A percentile compares a stretch with the other conserved stretches of the same genome.
These are phyloP conservation scores for Grammomys dolichurus DNA, from an alignment of 2,113 vertebrate species.

Conservation along the genomic window DNA sequence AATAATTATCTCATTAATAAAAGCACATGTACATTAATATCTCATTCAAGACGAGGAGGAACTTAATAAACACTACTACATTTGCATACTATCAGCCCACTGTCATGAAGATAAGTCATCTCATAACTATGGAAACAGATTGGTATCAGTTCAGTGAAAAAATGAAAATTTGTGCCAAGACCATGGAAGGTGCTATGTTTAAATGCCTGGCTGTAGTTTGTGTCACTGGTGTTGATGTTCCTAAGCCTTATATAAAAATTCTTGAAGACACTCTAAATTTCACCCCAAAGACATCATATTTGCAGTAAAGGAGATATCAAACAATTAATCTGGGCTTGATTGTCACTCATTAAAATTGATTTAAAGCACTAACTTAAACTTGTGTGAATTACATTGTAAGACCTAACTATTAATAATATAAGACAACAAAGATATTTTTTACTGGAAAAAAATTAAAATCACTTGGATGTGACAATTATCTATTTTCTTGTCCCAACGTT, in stretches of 20 bases:
- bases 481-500: neutral
- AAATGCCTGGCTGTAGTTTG: constrained; percentile 94
- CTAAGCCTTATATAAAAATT: constrained; percentile 96
- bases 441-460: constrained; percentile 64
- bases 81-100: constrained; percentile 93
- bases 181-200: constrained; percentile 99
- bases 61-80: constrained; percentile 98
- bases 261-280: constrained; percentile 94
- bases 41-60: constrained; percentile 93
- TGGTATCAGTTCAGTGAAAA: constrained; percentile 98
- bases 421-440: constrained; percentile 73
- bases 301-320: constrained; percentile 95
- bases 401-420: constrained; percentile 68
- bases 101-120: constrained; percentile 95
- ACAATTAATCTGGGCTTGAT: constrained; percentile 86
- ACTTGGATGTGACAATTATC: neutral
- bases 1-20: constrained; percentile 88
- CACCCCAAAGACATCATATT: constrained; percentile 98
- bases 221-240: constrained; percentile 96
- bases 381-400: constrained; percentile 65
- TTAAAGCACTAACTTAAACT: constrained; percentile 51
- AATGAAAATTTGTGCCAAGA: constrained; percentile 94
- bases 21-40: constrained; percentile 89
- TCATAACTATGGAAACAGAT: constrained; percentile 96
- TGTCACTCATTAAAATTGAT: constrained; percentile 54